Evolutionary conservation across 1,140 invertebrate species (phyloP).

Genomic region (Drosophila setifemur): DNA sequence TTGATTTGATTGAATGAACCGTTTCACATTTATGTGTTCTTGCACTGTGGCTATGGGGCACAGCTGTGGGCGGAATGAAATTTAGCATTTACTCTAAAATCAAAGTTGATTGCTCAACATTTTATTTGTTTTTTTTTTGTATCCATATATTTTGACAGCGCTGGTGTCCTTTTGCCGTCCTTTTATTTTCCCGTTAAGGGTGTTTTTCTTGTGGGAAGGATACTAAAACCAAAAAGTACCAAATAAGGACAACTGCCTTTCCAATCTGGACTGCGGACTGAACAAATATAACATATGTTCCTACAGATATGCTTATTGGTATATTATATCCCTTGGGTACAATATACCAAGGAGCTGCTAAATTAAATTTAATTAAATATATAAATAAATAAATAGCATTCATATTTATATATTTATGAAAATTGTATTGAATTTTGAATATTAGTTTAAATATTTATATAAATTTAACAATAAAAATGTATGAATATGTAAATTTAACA

Average conservation of each 20-base stretch:
- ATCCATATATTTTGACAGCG: slow-evolving; percentile 45
- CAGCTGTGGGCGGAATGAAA: slow-evolving; percentile 20
- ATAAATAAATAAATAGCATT: background rate
- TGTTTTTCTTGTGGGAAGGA: slow-evolving; percentile 40
- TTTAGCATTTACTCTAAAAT: background rate
- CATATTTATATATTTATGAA: no score
- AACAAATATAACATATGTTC: slow-evolving; percentile 18
- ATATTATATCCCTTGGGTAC: slow-evolving; percentile 14
- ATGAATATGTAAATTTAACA: no score
- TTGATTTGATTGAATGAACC: slow-evolving; percentile 5
- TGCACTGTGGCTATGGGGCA: slow-evolving; percentile 12
- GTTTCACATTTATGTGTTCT: background rate
- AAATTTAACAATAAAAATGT: no score
- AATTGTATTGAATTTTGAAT: no score
- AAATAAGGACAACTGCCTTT: slow-evolving; percentile 34
- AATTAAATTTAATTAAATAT: background rate
- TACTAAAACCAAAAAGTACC: slow-evolving; percentile 16
- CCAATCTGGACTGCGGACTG: no score
- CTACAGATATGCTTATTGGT: slow-evolving; percentile 21
- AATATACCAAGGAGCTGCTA: background rate
- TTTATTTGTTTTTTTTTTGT: slow-evolving; percentile 18
- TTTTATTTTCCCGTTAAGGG: slow-evolving; percentile 59
- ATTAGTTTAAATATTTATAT: no score
- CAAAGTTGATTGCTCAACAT: slow-evolving; percentile 8
- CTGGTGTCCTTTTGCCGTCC: slow-evolving; percentile 71